Percentiles rank a stretch among this genome's conserved stretches.
phyloP scores from a whole-genome alignment of 2,888 invertebrate species.

The Anodontia alba region DNA sequence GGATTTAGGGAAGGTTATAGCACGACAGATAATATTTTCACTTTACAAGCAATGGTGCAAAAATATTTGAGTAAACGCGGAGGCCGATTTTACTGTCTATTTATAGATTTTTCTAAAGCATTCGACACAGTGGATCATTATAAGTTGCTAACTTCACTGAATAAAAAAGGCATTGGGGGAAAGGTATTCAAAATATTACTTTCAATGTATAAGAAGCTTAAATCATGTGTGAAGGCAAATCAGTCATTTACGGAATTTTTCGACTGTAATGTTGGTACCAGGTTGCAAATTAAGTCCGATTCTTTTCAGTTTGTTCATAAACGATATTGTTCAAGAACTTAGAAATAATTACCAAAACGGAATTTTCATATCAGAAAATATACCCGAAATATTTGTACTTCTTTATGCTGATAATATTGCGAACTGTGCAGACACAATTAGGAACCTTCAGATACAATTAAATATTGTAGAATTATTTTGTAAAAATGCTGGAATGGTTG shows the following conservation, averaged over 20 bases:
- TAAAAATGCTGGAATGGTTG: background rate
- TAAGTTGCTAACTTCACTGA: background rate
- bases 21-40: conserved; percentile 15
- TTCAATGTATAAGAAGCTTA: background rate
- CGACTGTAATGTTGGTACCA: background rate
- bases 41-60: conserved; percentile 14
- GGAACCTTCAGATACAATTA: background rate
- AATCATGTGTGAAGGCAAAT: background rate
- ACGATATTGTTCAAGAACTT: too few species aligned
- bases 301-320: background rate
- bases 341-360: too few species aligned
- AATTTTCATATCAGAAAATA: conserved; percentile 4
- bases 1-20: conserved; percentile 19
- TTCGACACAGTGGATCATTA: conserved; percentile 12
- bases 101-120: conserved; percentile 20
- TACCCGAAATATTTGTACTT: conserved; percentile 2
- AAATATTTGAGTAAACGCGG: background rate
- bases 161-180: too few species aligned
- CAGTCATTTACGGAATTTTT: background rate
- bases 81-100: background rate
- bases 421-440: background rate
- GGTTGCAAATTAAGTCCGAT: background rate
- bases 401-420: background rate
- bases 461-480: background rate
- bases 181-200: too few species aligned